Evolutionary conservation across 1,140 invertebrate genomes (phyloP), one percentile per base, ranked within the genome.

Genomic region (Leptopilina clavipes): DNA sequence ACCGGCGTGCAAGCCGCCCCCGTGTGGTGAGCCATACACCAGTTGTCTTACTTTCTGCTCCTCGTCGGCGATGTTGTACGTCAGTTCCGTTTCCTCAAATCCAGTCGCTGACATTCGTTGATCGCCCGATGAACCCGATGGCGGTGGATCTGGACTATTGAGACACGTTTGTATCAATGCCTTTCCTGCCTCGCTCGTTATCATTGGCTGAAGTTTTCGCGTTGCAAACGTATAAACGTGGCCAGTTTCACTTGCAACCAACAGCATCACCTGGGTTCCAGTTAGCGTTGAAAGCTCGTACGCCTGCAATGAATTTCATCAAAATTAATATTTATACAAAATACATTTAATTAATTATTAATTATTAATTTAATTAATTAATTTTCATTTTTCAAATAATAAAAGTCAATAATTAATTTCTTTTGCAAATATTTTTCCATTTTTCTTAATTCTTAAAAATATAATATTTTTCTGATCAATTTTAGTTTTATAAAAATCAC

Each of bases 201-300:
- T 99, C 98, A 99, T 99, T 71, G 98, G 99, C 90, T 99, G 98
- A 54, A 99, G 92, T 91, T 99, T 99, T 74, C 97, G 93, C 70
- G 99, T 99, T 43, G 99, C 98, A 92, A 99, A 99, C 70, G 99
- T 99, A 91, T 99, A 99, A 82, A 99, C 98, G 92, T 99, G 99
- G 5, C 98, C 97, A 12, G 97, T 98, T 90, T 98, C 97, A 44
- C 96, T 97, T 40, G 97, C 97, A 74, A 98, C 97, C 84, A 98
- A 91, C 73, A 98, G 91, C 97, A 98, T 99, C 88, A 99, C 98
- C 92, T 99, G 98, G 12, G 99, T 99, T 14, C 99, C 98, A 65
- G 99, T 99, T 89, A 99, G 89, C 74, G 98, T 99, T 75, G 98
- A 99, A 85, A 99, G 91, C 91, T 99, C 99, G 92, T 99, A 99